Percentiles rank a stretch among this genome's conserved stretches.
Evolutionary conservation across 2,797 vertebrate genomes (phyloP).

Genomic region (Cephalopachus bancanus): DNA sequence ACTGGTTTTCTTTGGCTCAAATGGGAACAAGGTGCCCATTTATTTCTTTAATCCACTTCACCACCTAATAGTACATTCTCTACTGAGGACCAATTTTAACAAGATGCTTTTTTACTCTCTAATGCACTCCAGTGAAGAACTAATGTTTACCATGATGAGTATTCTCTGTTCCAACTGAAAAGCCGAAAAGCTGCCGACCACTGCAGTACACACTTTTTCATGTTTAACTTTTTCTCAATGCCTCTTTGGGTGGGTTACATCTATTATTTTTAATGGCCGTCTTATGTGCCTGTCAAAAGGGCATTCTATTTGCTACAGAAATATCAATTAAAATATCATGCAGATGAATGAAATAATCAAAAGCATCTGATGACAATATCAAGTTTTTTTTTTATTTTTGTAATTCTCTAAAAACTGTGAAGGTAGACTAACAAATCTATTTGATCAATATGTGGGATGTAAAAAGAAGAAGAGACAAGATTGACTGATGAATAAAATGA

Average conservation of each 20-base stretch:
- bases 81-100: constrained; percentile 34
- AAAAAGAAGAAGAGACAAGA: constrained; percentile 89
- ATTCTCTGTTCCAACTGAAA: not conserved
- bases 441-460: constrained; percentile 90
- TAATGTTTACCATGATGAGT: not conserved
- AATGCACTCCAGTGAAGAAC: not conserved
- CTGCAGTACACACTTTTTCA: constrained; percentile 34
- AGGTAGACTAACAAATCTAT: constrained; percentile 88
- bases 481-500: constrained; percentile 91
- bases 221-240: constrained; percentile 76
- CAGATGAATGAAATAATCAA: constrained; percentile 86
- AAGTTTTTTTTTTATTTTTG: constrained; percentile 79
- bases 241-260: constrained; percentile 78
- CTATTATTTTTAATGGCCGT: constrained; percentile 83
- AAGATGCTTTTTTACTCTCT: constrained; percentile 33
- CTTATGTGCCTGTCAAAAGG: constrained; percentile 83
- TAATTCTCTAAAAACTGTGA: constrained; percentile 77
- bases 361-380: constrained; percentile 86
- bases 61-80: not conserved
- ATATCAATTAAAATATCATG: constrained; percentile 88
- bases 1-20: constrained; percentile 70
- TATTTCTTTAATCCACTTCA: constrained; percentile 77
- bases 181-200: not conserved
- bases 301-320: constrained; percentile 87
- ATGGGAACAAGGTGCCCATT: constrained; percentile 65